Evolutionary conservation across 2,113 vertebrate genomes (phyloP).

Genomic region (Tautogolabrus adspersus): DNA sequence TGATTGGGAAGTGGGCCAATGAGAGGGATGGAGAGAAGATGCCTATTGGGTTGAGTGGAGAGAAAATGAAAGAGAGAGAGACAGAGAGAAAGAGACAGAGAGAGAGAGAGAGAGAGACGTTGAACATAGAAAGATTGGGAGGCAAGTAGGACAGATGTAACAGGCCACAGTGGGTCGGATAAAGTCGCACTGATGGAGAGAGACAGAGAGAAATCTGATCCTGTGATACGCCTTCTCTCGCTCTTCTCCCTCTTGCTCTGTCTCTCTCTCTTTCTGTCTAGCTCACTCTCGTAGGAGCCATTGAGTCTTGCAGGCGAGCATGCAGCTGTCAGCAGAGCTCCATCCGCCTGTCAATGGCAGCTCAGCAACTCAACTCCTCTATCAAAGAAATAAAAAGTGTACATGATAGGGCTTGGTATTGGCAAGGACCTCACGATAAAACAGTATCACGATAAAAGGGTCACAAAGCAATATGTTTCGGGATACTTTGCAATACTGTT

Average conservation of each 20-base stretch:
- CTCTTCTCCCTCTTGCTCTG: slow-evolving; percentile 4
- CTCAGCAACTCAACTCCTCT: slow-evolving; percentile 33
- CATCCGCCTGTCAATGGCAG: slow-evolving; percentile 42
- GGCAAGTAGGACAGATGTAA: slow-evolving; percentile 68
- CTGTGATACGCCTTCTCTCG: slow-evolving; percentile 33
- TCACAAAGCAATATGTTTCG: no score
- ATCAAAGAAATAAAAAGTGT: slow-evolving; percentile 18
- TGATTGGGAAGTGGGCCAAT: slow-evolving; percentile 54
- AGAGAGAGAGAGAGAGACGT: slow-evolving; percentile 1
- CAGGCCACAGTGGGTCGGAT: slow-evolving; percentile 72
- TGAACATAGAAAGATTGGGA: slow-evolving; percentile 22
- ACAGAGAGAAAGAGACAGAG: slow-evolving; percentile 17
- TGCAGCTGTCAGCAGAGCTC: slow-evolving; percentile 67
- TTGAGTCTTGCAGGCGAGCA: slow-evolving; percentile 60
- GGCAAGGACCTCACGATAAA: no score
- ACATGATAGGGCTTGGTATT: not conserved
- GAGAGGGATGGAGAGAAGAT: slow-evolving; percentile 55
- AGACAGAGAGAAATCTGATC: slow-evolving; percentile 61
- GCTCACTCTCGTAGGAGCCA: slow-evolving; percentile 47
- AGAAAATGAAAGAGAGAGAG: not conserved
- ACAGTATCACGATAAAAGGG: no score
- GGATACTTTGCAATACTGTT: no score
- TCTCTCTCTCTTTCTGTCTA: slow-evolving; percentile 26
- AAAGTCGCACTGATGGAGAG: slow-evolving; percentile 63
- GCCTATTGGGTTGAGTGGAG: slow-evolving; percentile 13